These are phyloP conservation scores for Ariolimax columbianus DNA, from an alignment of 2,888 invertebrate species.

Conservation along the genomic window DNA sequence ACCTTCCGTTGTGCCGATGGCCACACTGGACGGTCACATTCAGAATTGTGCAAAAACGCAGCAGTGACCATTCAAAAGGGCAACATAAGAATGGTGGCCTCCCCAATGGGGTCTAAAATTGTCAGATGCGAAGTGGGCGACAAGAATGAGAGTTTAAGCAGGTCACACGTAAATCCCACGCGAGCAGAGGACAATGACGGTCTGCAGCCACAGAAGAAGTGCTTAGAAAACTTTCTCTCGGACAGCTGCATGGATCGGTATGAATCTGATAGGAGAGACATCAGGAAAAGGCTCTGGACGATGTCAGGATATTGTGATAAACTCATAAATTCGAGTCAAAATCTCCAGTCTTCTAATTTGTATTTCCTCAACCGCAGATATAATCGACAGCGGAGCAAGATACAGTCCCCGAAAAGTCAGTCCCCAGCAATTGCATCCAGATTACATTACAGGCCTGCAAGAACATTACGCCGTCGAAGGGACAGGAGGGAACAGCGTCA, in stretches of 20 bases:
- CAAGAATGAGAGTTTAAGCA: neutral
- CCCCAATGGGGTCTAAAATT: slow-evolving; percentile 4
- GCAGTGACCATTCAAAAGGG: slow-evolving; percentile 18
- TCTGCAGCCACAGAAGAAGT: neutral
- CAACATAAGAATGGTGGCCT: slow-evolving; percentile 1
- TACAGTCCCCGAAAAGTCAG: neutral
- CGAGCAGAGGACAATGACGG: too few relatives aligned
- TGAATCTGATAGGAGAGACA: neutral
- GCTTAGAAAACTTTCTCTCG: slow-evolving; percentile 25
- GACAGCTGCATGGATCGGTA: slow-evolving; percentile 40
- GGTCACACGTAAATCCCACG: neutral
- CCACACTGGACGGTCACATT: neutral
- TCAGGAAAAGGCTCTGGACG: neutral
- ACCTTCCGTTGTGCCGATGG: slow-evolving; percentile 8
- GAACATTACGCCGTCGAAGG: neutral
- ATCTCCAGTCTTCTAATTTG: neutral
- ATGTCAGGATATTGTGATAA: neutral
- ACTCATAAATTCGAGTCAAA: neutral
- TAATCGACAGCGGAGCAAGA: neutral
- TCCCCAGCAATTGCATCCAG: neutral
- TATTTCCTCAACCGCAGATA: neutral
- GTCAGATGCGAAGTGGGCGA: neutral
- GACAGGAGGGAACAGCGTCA: too few relatives aligned
- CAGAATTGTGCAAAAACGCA: neutral
- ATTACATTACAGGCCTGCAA: neutral